These are phyloP conservation scores for Ameiurus melas DNA, from an alignment of 2,113 vertebrate species.

Conservation along the genomic window DNA sequence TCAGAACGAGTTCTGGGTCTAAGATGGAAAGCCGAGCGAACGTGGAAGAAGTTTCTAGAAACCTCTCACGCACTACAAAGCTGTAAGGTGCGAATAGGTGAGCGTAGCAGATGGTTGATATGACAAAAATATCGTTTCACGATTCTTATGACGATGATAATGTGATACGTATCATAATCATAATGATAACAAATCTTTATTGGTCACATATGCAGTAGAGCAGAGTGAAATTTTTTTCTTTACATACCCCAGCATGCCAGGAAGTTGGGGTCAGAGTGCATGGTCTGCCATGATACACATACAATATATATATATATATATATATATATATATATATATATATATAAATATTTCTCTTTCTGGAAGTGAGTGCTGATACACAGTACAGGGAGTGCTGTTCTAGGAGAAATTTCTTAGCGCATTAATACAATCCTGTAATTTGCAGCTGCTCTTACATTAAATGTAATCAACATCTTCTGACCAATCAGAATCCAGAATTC, in stretches of 20 bases:
- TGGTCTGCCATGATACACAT: too few species aligned
- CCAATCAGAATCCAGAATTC: background rate
- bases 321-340: too few species aligned
- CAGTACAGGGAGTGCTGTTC: too few species aligned
- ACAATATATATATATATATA: too few species aligned
- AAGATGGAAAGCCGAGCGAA: background rate
- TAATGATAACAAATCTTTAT: too few species aligned
- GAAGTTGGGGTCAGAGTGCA: too few species aligned
- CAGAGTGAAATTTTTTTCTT: too few species aligned
- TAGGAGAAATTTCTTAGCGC: background rate
- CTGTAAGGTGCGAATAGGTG: background rate
- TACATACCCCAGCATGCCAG: too few species aligned
- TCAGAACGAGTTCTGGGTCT: background rate
- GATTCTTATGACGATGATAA: background rate
- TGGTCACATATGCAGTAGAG: too few species aligned
- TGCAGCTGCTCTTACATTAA: too few species aligned
- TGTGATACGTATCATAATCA: too few species aligned
- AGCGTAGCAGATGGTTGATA: background rate
- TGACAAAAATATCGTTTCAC: background rate
- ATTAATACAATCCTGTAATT: too few species aligned
- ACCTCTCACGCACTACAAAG: background rate
- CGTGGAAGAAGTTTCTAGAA: background rate
- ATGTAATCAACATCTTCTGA: background rate
- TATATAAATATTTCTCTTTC: background rate
- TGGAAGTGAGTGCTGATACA: background rate